Conservation (phyloP, 2,888 invertebrate species). For the Lapara coniferarum region DNA sequence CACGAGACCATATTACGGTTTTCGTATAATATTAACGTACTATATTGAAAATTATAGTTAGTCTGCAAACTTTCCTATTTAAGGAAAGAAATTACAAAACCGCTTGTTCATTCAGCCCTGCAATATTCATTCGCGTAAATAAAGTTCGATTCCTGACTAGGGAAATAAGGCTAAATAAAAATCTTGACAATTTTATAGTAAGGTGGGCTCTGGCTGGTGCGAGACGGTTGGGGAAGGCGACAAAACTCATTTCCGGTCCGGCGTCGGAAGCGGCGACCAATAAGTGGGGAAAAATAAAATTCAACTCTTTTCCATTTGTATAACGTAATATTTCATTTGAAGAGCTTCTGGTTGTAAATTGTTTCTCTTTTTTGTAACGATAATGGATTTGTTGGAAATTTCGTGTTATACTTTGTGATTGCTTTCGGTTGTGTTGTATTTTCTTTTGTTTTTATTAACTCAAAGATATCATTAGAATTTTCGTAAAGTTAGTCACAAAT, state of each 20-base stretch:
- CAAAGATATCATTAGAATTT: not conserved
- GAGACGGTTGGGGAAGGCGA: constrained; percentile 46
- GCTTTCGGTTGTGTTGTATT: not conserved
- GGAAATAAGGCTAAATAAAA: constrained; percentile 55
- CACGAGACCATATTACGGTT: too few species aligned
- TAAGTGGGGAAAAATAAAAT: constrained; percentile 64
- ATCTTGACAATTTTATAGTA: constrained; percentile 67
- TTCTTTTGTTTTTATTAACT: not conserved
- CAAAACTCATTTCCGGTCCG: constrained; percentile 79
- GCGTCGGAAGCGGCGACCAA: constrained; percentile 73
- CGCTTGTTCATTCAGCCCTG: too few species aligned
- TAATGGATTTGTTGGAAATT: constrained; percentile 22
- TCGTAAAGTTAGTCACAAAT: not conserved
- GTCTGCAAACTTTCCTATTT: too few species aligned
- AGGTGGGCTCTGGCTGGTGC: constrained; percentile 45
- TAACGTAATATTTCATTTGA: constrained; percentile 17
- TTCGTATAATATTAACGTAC: not conserved
- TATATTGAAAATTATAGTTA: too few species aligned
- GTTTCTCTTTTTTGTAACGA: constrained; percentile 20
- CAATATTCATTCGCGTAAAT: not conserved
- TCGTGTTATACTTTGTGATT: not conserved
- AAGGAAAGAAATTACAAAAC: too few species aligned
- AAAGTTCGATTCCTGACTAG: constrained; percentile 34
- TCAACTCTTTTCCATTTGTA: constrained; percentile 52
- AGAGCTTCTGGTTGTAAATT: constrained; percentile 23